Base-by-base conservation (phyloP, 2,888 invertebrate species). In the Amphipoea lucens region DNA sequence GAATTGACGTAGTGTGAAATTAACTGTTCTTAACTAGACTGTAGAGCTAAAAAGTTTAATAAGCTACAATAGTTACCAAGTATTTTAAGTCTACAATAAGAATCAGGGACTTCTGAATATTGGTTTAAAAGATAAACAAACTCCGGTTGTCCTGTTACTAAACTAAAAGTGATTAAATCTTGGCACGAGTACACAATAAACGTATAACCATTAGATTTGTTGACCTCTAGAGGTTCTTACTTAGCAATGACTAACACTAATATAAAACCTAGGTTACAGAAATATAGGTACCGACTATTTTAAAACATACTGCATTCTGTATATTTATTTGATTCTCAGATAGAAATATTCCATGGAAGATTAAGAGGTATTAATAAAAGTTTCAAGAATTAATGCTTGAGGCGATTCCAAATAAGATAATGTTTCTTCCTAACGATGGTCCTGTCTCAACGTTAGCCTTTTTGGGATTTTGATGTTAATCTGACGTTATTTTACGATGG, bases 301-400 rank as follows among this genome's bases (percentile, higher is more conserved):
- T 1, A 60, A 40, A 67, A 20, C 20, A 72, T 12, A 63, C 1
- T 42, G 12, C 20, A 72, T 40, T 63, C 20, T 62, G 14, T 48
- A 48, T 84, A 65, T 62, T 75, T 66, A 45, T 85, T 42, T 48
- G 67, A 66, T 85, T 85, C 85, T 72, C 4, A 57, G 42, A 40
- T 29, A 40, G 4, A 76, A 82, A 79, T 71, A 85, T 82, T 84
- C 75, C 82, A 78, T 74, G 79, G 70, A 82, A 67, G 51, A 76
- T 71, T 79, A 65, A 67, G 20, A 62, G 14, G 74, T 72, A 57
- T 73, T 62, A 36, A 23, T 73, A 66, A 60, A 70, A 63, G 75
- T 78, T 73, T 70, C 62, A 42, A 85, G 72, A 82, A 29, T 29
- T 29, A 82, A 57, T 29, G 66, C 78, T 72, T 62, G 36, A 45